Evolutionary conservation across 2,113 vertebrate genomes (phyloP).

Genomic region (Progne subis): DNA sequence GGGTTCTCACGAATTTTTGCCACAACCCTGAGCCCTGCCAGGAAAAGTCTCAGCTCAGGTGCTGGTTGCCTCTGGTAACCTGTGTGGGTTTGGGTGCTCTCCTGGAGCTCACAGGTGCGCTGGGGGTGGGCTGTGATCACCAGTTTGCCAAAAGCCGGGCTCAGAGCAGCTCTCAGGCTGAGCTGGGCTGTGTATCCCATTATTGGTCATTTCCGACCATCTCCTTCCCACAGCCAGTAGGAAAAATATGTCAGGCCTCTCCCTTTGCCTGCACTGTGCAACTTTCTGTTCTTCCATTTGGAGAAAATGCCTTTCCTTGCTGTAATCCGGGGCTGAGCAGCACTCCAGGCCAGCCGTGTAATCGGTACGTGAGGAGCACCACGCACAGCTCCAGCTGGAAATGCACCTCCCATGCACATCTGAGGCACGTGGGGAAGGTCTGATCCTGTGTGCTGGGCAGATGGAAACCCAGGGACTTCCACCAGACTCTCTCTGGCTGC

Average conservation of each 20-base stretch:
- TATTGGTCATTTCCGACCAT: fast-evolving
- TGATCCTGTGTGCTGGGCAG: neutral
- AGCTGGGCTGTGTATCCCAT: neutral
- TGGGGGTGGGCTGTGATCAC: neutral
- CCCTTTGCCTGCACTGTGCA: neutral
- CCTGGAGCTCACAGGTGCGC: neutral
- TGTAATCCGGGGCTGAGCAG: neutral
- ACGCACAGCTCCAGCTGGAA: neutral
- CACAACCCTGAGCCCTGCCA: neutral
- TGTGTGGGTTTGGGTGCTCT: neutral
- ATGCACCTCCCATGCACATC: neutral
- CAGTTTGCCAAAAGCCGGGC: neutral
- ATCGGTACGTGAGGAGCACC: neutral
- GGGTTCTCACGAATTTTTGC: neutral
- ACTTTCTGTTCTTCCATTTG: neutral
- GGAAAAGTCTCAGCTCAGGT: neutral
- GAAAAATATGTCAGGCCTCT: neutral
- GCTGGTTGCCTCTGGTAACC: fast-evolving
- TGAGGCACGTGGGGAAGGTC: neutral
- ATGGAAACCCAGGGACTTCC: neutral
- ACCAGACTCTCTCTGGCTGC: neutral
- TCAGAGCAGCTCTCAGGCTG: neutral
- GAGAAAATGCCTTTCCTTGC: neutral
- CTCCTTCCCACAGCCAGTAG: neutral
- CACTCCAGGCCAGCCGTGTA: neutral